Evolutionary conservation across 2,888 invertebrate genomes (phyloP).

Genomic region (Clunio marinus): DNA sequence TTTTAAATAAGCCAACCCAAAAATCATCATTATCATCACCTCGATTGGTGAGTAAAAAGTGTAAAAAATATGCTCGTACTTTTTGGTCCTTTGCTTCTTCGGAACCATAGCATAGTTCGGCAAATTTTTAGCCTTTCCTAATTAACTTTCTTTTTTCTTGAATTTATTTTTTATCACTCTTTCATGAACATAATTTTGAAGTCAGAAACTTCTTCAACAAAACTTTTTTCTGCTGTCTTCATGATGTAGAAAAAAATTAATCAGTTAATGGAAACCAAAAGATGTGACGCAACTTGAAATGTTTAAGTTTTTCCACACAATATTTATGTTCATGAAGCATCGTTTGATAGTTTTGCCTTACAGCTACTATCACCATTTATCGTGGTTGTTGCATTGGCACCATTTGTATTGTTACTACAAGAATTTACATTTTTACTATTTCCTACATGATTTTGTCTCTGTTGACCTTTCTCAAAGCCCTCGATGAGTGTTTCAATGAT

Average conservation of each 20-base stretch:
- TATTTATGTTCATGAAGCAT: constrained; percentile 30
- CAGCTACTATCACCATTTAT: constrained; percentile 36
- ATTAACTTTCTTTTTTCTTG: neutral
- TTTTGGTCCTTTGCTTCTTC: too few relatives aligned
- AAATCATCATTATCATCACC: neutral
- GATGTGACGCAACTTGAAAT: neutral
- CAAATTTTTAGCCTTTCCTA: too few relatives aligned
- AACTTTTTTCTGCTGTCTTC: neutral
- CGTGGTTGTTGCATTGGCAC: constrained; percentile 30
- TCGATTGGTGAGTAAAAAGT: neutral
- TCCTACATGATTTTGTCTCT: constrained; percentile 20
- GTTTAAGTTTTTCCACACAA: neutral
- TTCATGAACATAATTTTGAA: too few relatives aligned
- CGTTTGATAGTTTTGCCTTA: constrained; percentile 13
- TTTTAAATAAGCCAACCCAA: too few relatives aligned
- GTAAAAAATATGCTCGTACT: too few relatives aligned
- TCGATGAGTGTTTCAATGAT: constrained; percentile 78
- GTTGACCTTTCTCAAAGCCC: constrained; percentile 59
- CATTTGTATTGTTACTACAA: constrained; percentile 28
- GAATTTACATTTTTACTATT: constrained; percentile 25
- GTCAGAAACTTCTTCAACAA: too few relatives aligned
- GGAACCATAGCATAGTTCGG: too few relatives aligned
- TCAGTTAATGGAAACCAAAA: neutral
- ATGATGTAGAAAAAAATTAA: neutral
- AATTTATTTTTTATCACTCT: neutral